A percentile compares a stretch with the other conserved stretches of the same genome.
Conservation (phyloP, 2,888 invertebrate genomes). For the Sclerodermus sp. region DNA sequence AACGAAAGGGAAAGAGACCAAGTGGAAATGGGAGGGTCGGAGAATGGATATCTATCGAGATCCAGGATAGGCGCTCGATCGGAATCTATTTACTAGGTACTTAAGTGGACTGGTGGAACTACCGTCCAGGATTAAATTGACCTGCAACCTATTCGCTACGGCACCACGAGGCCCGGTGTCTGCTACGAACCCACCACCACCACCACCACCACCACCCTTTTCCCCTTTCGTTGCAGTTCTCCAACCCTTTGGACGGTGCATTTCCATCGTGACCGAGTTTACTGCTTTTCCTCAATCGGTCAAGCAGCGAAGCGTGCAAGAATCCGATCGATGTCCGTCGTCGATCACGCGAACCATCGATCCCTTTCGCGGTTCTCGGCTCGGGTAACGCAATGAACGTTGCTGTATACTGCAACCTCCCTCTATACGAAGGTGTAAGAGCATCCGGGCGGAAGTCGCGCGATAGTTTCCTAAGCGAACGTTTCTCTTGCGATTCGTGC, state of each 20-base stretch:
- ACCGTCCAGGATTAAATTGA: constrained; percentile 43
- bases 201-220: background rate
- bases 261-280: constrained; percentile 13
- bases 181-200: background rate
- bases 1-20: background rate
- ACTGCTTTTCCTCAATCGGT: constrained; percentile 3
- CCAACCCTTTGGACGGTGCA: constrained; percentile 1
- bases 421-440: no score
- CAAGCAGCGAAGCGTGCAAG: background rate
- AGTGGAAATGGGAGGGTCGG: background rate
- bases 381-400: no score
- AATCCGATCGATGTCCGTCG: background rate
- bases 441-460: no score
- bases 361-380: background rate
- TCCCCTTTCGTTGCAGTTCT: background rate
- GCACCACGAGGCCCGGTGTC: constrained; percentile 5
- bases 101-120: constrained; percentile 43
- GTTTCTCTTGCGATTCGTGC: no score
- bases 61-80: constrained; percentile 25
- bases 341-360: background rate
- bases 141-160: constrained; percentile 29
- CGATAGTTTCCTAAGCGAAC: no score
- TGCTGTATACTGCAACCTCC: no score
- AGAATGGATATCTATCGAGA: constrained; percentile 5
- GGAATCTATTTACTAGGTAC: constrained; percentile 43